phyloP scores from a whole-genome alignment of 1,140 invertebrate genomes.

The Drosophila punjabiensis region DNA sequence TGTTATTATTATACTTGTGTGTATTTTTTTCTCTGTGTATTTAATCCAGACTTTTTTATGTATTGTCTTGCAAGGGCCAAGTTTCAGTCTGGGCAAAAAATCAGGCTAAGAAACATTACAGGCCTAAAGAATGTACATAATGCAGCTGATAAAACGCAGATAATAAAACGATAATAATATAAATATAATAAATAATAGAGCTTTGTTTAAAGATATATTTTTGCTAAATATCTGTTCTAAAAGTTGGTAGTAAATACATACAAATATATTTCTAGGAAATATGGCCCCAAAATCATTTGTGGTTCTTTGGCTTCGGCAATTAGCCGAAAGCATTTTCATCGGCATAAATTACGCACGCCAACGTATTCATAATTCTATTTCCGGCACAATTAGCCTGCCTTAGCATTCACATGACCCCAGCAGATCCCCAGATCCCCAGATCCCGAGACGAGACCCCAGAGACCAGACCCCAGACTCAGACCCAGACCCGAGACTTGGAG shows the following conservation, averaged over 20 bases:
- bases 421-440: conserved; percentile 35
- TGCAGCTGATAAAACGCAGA: background rate
- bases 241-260: background rate
- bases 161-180: background rate
- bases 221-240: background rate
- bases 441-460: background rate
- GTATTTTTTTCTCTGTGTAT: background rate
- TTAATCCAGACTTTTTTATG: background rate
- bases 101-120: background rate
- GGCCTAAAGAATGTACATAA: conserved; percentile 7
- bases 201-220: background rate
- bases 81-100: background rate
- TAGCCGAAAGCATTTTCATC: conserved; percentile 64
- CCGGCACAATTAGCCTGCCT: conserved; percentile 73
- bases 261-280: background rate
- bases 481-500: conserved; percentile 8
- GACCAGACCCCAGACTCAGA: conserved; percentile 2
- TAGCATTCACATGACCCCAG: conserved; percentile 47
- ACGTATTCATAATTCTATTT: conserved; percentile 83
- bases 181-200: background rate
- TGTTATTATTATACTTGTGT: no score
- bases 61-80: conserved; percentile 3
- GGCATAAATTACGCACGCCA: conserved; percentile 80
- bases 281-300: conserved; percentile 8
- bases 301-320: conserved; percentile 31